A percentile compares a stretch with the other conserved stretches of the same genome.
These are phyloP conservation scores for Aplidium turbinatum DNA, from an alignment of 23 tunicate genomes.

Conservation along the genomic window DNA sequence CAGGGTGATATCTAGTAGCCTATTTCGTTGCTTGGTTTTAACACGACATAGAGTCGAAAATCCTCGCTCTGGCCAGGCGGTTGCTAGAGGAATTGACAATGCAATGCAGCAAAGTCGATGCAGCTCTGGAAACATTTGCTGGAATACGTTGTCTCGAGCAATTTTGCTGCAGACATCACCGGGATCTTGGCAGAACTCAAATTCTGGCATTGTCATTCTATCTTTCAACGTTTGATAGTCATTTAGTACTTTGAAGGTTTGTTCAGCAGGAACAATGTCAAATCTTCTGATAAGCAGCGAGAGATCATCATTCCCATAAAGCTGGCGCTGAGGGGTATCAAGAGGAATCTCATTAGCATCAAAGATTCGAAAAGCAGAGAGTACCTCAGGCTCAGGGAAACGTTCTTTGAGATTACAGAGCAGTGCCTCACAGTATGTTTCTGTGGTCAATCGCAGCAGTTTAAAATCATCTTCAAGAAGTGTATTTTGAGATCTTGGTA, in stretches of 20 bases:
- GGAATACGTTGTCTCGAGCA: slow-evolving; percentile 39
- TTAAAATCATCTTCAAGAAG: slow-evolving; percentile 26
- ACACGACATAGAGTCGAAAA: slow-evolving; percentile 40
- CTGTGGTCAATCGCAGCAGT: slow-evolving; percentile 9
- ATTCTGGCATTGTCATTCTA: slow-evolving; percentile 39
- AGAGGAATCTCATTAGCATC: slow-evolving; percentile 22
- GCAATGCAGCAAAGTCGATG: slow-evolving; percentile 52
- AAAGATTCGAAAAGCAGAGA: slow-evolving; percentile 21
- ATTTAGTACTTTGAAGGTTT: slow-evolving; percentile 9
- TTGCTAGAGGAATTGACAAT: slow-evolving; percentile 37
- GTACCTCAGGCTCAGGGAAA: slow-evolving; percentile 16
- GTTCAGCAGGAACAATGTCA: background rate
- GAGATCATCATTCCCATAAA: slow-evolving; percentile 7
- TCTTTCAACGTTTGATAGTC: slow-evolving; percentile 31
- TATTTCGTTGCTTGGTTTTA: slow-evolving; percentile 36
- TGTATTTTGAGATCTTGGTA: slow-evolving; percentile 21
- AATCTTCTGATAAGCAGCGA: slow-evolving; percentile 11
- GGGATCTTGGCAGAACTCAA: slow-evolving; percentile 43
- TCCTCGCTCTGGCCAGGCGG: slow-evolving; percentile 42
- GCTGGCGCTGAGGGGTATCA: slow-evolving; percentile 1
- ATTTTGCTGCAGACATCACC: slow-evolving; percentile 48
- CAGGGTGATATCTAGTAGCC: slow-evolving; percentile 38
- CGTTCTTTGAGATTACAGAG: slow-evolving; percentile 15
- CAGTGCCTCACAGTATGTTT: slow-evolving; percentile 32
- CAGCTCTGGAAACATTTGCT: slow-evolving; percentile 42